Base-by-base conservation (phyloP, 2,888 invertebrate species). In the Oscheius myriophilus region DNA sequence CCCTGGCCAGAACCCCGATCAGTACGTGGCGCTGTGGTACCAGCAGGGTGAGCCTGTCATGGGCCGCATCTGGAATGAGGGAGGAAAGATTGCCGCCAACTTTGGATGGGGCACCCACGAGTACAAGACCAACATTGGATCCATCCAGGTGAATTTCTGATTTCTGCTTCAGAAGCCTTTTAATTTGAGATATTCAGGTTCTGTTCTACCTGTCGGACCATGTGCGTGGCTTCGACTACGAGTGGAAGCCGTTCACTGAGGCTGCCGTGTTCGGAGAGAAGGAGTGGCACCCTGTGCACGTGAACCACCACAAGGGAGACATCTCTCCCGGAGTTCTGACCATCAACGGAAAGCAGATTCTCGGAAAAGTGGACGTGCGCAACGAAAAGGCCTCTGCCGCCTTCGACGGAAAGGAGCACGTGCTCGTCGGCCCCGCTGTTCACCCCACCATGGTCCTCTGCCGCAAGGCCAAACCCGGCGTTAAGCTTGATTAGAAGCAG, bases 1-100 rank as follows among this genome's bases (percentile, higher is more conserved):
- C 51, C 68, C 82, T 14, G 82, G 81, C 21, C 75, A 82, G 67
- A 75, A 72, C 45, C 71, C 83, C 45, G 83, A 84, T 43, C 84
- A 84, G 67, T 84, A 78, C 69, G 82, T 84, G 11, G 84, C 83
- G 3, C 78, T 84, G 42, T 84, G 84, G 84, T 84, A 84, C 72
- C 71, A 70, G 72, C 18, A 53, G 70, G 73, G 84, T 59, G 79
- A 82, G 65, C 83, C 83, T 9, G 82, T 84, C 61, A 84, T 84
- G 84, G 84, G 83, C 23, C 79, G 84, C 39, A 73, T 82, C 58
- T 83, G 82, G 82, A 82, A 82, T 71, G 81, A 83, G 67, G 67
- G 69, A 12, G 84, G 84, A 64, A 82, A 81, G 71, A 71, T 84
- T 25, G 84, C 83, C 2, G 83, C 82, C 69, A 74, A 72, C 69